Conservation (phyloP, 2,797 vertebrate species). For the Prionace glauca region DNA sequence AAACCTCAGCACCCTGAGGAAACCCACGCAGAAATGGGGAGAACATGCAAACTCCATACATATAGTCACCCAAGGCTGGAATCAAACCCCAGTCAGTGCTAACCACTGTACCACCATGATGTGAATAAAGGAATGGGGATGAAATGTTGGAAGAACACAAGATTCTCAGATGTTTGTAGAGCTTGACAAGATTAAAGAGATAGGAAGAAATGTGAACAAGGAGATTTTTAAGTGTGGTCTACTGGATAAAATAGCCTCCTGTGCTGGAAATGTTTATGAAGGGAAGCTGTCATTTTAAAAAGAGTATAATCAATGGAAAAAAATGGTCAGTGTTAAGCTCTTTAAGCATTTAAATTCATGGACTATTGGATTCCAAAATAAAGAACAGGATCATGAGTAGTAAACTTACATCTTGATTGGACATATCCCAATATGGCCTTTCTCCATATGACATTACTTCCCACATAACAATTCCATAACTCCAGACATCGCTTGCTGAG, state of each 20-base stretch:
- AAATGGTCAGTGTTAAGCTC: neutral
- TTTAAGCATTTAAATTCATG: neutral
- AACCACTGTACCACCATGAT: neutral
- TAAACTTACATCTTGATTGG: constrained; percentile 90
- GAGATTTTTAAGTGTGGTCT: neutral
- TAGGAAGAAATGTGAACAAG: neutral
- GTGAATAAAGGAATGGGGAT: neutral
- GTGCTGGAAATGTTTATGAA: neutral
- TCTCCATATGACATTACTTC: constrained; percentile 97
- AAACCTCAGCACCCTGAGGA: too few species aligned
- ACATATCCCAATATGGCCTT: constrained; percentile 97
- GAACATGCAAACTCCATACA: too few species aligned
- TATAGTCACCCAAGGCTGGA: too few species aligned
- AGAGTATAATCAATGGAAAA: neutral
- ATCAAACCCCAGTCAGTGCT: too few species aligned
- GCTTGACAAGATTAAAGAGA: neutral
- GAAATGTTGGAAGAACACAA: neutral
- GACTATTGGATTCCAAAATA: neutral
- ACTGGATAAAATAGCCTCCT: neutral
- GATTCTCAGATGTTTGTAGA: neutral
- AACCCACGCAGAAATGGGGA: too few species aligned
- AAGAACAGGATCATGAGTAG: neutral
- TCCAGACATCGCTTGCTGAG: constrained; percentile 94
- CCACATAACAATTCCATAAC: constrained; percentile 97
- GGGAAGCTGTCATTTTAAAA: neutral